These are phyloP conservation scores for human DNA, from an alignment of 2,113 vertebrate genomes.

Conservation along the genomic window DNA sequence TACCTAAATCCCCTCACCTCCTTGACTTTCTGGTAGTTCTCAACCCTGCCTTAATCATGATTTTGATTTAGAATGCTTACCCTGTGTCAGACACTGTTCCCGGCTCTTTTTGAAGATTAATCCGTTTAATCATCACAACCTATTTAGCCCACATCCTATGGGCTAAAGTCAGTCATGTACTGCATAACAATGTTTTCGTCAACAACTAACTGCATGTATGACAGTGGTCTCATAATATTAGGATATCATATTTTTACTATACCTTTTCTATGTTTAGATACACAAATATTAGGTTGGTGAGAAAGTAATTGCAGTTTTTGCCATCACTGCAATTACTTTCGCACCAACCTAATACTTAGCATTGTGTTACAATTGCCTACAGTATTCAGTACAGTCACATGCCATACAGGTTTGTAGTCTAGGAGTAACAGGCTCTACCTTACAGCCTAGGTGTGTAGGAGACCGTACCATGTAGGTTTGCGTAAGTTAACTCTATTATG, in stretches of 20 bases:
- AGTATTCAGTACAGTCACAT: background rate
- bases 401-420: background rate
- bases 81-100: background rate
- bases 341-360: background rate
- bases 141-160: background rate
- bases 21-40: background rate
- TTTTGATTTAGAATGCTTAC: background rate
- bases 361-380: background rate
- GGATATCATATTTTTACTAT: background rate
- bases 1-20: background rate
- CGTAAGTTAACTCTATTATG: background rate
- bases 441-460: background rate
- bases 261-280: background rate
- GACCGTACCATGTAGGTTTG: background rate
- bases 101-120: background rate
- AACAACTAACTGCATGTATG: background rate
- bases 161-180: background rate
- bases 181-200: background rate
- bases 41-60: background rate
- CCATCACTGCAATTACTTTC: too few species aligned
- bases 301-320: too few species aligned
- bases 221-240: background rate
- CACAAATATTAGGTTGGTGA: background rate
- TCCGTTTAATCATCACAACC: background rate
- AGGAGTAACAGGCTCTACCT: background rate